A percentile compares a stretch with the other conserved stretches of the same genome.
These are phyloP conservation scores for Collichthys lucidus DNA, from an alignment of 2,113 vertebrate genomes.

Conservation along the genomic window DNA sequence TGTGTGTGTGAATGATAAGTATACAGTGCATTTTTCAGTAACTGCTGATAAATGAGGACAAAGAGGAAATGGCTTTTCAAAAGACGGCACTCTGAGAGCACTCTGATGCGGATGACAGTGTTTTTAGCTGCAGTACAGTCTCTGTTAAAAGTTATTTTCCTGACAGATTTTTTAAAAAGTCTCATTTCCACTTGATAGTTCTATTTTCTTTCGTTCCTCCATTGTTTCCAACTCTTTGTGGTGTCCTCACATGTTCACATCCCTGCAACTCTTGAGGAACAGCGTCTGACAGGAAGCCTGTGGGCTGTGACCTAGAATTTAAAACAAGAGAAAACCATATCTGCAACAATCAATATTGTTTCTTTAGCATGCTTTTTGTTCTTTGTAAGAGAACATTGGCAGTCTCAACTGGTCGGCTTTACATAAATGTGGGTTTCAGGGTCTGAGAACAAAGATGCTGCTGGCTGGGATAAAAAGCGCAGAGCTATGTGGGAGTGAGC, in stretches of 20 bases:
- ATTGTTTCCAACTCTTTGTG: slow-evolving; percentile 4
- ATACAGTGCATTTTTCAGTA: too few relatives aligned
- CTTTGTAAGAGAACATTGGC: slow-evolving; percentile 52
- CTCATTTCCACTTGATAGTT: not conserved
- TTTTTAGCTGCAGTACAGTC: not conserved
- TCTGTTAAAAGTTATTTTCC: not conserved
- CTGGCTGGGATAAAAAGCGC: slow-evolving; percentile 34
- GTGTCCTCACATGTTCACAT: slow-evolving; percentile 3
- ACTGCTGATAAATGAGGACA: too few relatives aligned
- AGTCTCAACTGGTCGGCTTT: slow-evolving; percentile 37
- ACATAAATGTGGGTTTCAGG: slow-evolving; percentile 52
- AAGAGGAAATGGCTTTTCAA: too few relatives aligned
- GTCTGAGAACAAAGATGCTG: slow-evolving; percentile 47
- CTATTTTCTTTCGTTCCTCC: not conserved
- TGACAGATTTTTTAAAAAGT: too few relatives aligned
- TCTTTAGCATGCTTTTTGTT: slow-evolving; percentile 37
- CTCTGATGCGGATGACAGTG: not conserved
- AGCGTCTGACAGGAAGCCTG: slow-evolving; percentile 31
- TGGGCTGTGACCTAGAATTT: slow-evolving; percentile 69
- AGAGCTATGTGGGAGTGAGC: slow-evolving; percentile 63
- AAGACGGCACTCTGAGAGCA: too few relatives aligned
- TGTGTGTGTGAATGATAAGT: too few relatives aligned
- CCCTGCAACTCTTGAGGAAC: slow-evolving; percentile 8
- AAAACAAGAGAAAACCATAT: slow-evolving; percentile 44
- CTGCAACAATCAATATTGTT: slow-evolving; percentile 63